These are phyloP conservation scores for Myocastor coypus DNA, from an alignment of 2,113 vertebrate species.

Conservation along the genomic window DNA sequence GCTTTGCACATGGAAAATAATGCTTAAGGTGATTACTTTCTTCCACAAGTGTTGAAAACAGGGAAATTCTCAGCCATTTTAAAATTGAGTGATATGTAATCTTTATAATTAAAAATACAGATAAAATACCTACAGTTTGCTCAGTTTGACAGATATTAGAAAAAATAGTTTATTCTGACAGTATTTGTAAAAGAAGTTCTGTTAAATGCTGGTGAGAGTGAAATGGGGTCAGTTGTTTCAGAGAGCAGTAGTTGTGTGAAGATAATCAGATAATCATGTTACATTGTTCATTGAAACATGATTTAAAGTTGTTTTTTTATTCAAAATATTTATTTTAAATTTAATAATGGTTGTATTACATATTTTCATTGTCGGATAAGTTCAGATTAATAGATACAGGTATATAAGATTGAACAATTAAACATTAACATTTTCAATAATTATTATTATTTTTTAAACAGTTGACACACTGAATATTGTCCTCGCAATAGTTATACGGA, in stretches of 20 bases:
- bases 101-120: constrained; percentile 38
- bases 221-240: background rate
- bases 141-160: background rate
- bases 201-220: background rate
- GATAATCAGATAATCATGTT: background rate
- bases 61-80: constrained; percentile 1
- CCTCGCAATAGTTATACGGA: no score
- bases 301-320: constrained; percentile 35
- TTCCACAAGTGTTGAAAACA: background rate
- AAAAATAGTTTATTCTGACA: background rate
- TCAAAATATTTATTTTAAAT: no score
- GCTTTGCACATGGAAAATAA: constrained; percentile 7
- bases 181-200: constrained; percentile 10
- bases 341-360: no score
- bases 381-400: no score
- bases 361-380: no score
- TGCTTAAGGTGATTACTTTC: constrained; percentile 21
- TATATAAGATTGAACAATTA: no score
- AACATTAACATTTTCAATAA: no score
- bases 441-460: no score
- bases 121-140: constrained; percentile 6
- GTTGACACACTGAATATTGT: no score
- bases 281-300: constrained; percentile 30
- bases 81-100: background rate
- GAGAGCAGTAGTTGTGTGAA: background rate